Percentiles rank a stretch among this genome's conserved stretches.
phyloP scores from a whole-genome alignment of 1,140 invertebrate species.

The Goniozus legneri region DNA sequence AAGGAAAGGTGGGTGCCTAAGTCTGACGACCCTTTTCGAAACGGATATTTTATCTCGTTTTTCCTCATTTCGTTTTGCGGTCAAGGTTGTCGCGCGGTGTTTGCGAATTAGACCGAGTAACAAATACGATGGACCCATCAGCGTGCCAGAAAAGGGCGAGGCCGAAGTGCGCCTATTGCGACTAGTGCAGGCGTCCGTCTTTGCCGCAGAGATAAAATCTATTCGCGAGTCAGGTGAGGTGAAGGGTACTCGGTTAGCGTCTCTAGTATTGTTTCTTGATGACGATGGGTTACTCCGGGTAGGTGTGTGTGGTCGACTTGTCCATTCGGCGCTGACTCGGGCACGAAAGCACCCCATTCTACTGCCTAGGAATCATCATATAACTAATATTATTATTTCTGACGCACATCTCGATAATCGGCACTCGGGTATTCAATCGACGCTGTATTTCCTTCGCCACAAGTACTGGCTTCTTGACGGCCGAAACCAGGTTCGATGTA shows the following conservation, averaged over 20 bases:
- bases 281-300: conserved; percentile 25
- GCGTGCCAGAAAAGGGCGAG: background rate
- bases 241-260: background rate
- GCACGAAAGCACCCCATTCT: conserved; percentile 9
- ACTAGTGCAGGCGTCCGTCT: background rate
- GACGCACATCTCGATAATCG: conserved; percentile 1
- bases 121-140: background rate
- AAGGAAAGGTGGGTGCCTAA: background rate
- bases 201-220: conserved; percentile 2
- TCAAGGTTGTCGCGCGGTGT: conserved; percentile 8
- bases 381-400: background rate
- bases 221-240: background rate
- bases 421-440: conserved; percentile 9
- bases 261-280: conserved; percentile 25
- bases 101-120: conserved; percentile 7
- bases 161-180: conserved; percentile 1
- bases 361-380: conserved; percentile 15
- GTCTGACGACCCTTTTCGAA: background rate
- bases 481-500: conserved; percentile 1
- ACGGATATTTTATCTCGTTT: background rate
- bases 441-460: conserved; percentile 6
- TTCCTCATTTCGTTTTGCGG: conserved; percentile 1
- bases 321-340: background rate
- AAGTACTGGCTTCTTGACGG: conserved; percentile 17
- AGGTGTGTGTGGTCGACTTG: conserved; percentile 28